These are phyloP conservation scores for Cynopterus sphinx DNA, from an alignment of 2,797 vertebrate genomes.

Conservation along the genomic window DNA sequence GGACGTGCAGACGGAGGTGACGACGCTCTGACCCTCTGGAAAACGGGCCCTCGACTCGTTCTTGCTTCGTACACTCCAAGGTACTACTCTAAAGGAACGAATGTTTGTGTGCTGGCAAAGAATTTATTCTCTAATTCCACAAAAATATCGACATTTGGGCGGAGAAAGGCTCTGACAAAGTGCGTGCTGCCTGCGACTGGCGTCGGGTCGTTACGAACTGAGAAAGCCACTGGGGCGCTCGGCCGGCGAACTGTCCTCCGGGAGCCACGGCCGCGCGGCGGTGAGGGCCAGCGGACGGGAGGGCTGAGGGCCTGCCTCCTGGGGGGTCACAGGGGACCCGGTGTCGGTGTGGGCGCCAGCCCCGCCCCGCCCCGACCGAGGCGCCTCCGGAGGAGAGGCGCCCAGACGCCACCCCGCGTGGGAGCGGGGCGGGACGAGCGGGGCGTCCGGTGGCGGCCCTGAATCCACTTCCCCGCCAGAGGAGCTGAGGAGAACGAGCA, in stretches of 20 bases:
- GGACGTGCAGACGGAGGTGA: fast-evolving
- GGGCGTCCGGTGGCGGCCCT: fast-evolving
- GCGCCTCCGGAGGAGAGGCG: not conserved
- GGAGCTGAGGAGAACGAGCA: slow-evolving; percentile 36
- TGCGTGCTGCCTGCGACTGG: not conserved
- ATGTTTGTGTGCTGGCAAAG: not conserved
- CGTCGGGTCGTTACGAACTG: not conserved
- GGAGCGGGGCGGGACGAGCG: fast-evolving
- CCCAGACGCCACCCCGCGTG: not conserved
- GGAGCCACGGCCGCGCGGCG: too few relatives aligned
- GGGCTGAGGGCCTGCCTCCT: not conserved
- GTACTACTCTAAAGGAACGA: not conserved
- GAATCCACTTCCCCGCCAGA: too few relatives aligned
- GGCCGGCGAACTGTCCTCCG: too few relatives aligned
- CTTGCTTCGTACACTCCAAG: not conserved
- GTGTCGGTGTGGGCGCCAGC: not conserved
- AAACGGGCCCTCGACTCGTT: not conserved
- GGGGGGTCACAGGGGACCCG: not conserved
- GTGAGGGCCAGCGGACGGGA: not conserved
- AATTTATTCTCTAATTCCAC: not conserved
- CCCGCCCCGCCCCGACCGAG: too few relatives aligned
- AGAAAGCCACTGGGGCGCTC: not conserved
- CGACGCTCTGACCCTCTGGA: not conserved
- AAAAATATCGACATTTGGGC: not conserved
- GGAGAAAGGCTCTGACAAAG: slow-evolving; percentile 6